Conservation (phyloP, 2,113 vertebrate species). For the Sardina pilchardus region DNA sequence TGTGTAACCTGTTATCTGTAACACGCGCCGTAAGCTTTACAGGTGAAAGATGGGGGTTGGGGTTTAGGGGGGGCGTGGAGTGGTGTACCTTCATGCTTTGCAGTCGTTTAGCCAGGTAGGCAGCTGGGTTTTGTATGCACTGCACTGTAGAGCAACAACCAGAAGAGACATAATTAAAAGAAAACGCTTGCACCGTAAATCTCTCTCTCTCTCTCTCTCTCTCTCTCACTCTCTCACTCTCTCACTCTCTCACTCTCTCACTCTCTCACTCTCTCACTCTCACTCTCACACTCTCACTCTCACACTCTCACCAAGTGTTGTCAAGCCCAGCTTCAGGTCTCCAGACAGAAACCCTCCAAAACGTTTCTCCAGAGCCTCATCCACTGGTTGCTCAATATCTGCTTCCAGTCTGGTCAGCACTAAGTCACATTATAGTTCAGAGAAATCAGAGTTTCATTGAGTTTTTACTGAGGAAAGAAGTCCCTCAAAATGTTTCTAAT, state of each 20-base stretch:
- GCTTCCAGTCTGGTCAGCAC: constrained; percentile 64
- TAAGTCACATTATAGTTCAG: constrained; percentile 30
- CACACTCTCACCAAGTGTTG: constrained; percentile 57
- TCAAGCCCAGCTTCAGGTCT: constrained; percentile 62
- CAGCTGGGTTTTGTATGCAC: constrained; percentile 56
- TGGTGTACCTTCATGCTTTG: constrained; percentile 57
- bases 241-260: not conserved
- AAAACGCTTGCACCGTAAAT: not conserved
- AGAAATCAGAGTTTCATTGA: not conserved
- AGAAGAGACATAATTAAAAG: not conserved
- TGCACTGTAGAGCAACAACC: constrained; percentile 50
- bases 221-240: not conserved
- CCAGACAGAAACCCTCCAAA: constrained; percentile 54
- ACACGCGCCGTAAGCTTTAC: not conserved
- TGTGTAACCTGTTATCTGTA: too few species aligned
- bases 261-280: not conserved
- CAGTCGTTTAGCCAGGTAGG: constrained; percentile 65
- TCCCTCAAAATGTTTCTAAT: not conserved
- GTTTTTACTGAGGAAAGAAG: not conserved
- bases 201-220: not conserved
- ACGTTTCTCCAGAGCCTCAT: constrained; percentile 55
- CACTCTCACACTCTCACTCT: not conserved
- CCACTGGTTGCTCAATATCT: constrained; percentile 43
- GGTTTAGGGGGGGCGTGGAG: not conserved
- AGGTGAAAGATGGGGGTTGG: not conserved